Percentiles rank a stretch among this genome's conserved stretches.
Conservation (phyloP, 2,797 vertebrate genomes). For the Discoglossus pictus region DNA sequence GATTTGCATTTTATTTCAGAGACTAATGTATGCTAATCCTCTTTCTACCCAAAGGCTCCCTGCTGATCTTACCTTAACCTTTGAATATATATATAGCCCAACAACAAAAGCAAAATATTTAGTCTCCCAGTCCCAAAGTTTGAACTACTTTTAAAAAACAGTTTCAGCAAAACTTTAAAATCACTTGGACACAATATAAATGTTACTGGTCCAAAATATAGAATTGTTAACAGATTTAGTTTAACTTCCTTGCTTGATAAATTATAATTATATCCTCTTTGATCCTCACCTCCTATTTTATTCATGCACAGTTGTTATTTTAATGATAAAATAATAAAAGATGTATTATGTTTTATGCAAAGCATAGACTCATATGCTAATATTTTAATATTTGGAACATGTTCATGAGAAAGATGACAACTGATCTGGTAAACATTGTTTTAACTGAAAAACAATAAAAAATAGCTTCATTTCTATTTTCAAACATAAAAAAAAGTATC, state of each 20-base stretch:
- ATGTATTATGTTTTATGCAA: neutral
- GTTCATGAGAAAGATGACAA: constrained; percentile 2
- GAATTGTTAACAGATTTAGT: neutral
- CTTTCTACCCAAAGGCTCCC: too few relatives aligned
- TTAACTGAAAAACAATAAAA: constrained; percentile 3
- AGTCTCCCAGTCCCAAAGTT: too few relatives aligned
- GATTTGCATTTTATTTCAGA: too few relatives aligned
- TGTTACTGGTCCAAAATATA: neutral
- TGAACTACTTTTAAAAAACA: too few relatives aligned
- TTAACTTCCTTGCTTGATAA: too few relatives aligned
- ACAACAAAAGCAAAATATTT: too few relatives aligned
- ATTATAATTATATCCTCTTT: too few relatives aligned
- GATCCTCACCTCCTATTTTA: neutral
- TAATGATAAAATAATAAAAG: neutral
- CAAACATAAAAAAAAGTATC: neutral
- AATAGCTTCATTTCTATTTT: constrained; percentile 18
- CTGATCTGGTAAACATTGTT: neutral
- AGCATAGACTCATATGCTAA: neutral
- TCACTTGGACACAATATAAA: neutral
- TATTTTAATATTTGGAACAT: constrained; percentile 4
- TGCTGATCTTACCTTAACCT: too few relatives aligned
- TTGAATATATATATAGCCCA: too few relatives aligned
- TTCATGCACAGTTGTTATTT: neutral
- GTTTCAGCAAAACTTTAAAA: too few relatives aligned
- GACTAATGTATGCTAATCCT: too few relatives aligned